Conservation (phyloP, 2,797 vertebrate species). For the Morus bassanus region DNA sequence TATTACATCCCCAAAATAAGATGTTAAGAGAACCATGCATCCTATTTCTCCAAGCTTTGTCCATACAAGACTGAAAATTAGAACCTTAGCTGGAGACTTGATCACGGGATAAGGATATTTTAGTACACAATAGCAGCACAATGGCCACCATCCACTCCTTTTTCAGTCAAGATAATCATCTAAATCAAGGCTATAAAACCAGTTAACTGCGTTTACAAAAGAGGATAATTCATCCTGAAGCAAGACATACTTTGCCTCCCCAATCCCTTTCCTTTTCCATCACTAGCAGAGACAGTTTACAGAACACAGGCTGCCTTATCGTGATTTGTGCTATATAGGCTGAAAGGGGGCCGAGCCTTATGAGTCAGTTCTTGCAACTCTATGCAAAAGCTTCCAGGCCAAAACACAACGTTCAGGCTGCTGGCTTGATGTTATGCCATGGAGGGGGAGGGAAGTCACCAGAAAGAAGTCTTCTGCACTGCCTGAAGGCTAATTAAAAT, state of each 20-base stretch:
- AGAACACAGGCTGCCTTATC: conserved; percentile 25
- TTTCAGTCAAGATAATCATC: conserved; percentile 8
- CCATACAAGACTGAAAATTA: not conserved
- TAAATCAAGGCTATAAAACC: conserved; percentile 3
- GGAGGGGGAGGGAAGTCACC: not conserved
- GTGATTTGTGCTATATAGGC: not conserved
- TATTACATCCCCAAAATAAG: not conserved
- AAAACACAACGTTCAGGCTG: conserved; percentile 22
- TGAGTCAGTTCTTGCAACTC: conserved; percentile 31
- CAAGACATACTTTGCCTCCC: not conserved
- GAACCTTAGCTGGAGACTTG: not conserved
- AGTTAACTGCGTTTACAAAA: conserved; percentile 20
- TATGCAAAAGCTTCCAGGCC: conserved; percentile 3
- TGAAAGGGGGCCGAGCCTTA: conserved; percentile 5
- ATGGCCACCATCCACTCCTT: not conserved
- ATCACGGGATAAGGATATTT: conserved; percentile 17
- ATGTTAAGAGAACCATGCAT: not conserved
- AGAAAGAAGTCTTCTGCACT: conserved; percentile 6
- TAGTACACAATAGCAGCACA: not conserved
- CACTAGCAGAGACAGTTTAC: not conserved
- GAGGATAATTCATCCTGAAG: not conserved
- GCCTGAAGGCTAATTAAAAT: conserved; percentile 9
- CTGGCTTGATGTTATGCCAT: not conserved
- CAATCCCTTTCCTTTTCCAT: not conserved
- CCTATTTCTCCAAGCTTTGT: not conserved